These are phyloP conservation scores for Chelmon rostratus DNA, from an alignment of 2,797 vertebrate genomes.

Conservation along the genomic window DNA sequence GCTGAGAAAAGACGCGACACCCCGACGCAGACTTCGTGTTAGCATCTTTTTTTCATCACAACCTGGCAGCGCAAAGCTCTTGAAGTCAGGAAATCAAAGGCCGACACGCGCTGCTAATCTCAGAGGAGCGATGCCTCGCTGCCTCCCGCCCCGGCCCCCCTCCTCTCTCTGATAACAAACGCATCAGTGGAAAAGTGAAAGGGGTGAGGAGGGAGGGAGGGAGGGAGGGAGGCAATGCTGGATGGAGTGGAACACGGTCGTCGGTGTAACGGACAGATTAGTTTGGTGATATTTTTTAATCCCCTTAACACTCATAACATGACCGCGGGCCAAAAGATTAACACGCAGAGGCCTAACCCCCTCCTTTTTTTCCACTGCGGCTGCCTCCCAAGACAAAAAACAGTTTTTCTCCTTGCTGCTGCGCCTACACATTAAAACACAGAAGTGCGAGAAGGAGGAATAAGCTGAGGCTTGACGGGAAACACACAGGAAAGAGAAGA, in stretches of 20 bases:
- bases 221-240: slow-evolving; percentile 12
- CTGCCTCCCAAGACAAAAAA: slow-evolving; percentile 49
- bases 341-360: slow-evolving; percentile 14
- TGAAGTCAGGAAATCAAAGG: slow-evolving; percentile 55
- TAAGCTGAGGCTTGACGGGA: slow-evolving; percentile 10
- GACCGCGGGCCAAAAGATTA: slow-evolving; percentile 53
- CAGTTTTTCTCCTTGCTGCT: slow-evolving; percentile 27
- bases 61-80: slow-evolving; percentile 25
- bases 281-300: slow-evolving; percentile 72
- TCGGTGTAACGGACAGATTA: slow-evolving; percentile 67
- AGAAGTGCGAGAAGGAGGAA: slow-evolving; percentile 25
- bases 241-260: slow-evolving; percentile 4
- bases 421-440: not conserved
- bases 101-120: slow-evolving; percentile 54
- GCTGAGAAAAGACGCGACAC: slow-evolving; percentile 9
- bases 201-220: not conserved
- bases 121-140: slow-evolving; percentile 31
- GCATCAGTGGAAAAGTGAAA: slow-evolving; percentile 57
- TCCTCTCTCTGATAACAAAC: slow-evolving; percentile 55
- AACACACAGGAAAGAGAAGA: slow-evolving; percentile 37
- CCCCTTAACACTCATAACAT: slow-evolving; percentile 62
- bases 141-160: slow-evolving; percentile 26
- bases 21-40: not conserved
- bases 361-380: slow-evolving; percentile 28
- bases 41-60: not conserved